A percentile compares a stretch with the other conserved stretches of the same genome.
phyloP scores from a whole-genome alignment of 2,113 vertebrate genomes.

The Columba janthina region DNA sequence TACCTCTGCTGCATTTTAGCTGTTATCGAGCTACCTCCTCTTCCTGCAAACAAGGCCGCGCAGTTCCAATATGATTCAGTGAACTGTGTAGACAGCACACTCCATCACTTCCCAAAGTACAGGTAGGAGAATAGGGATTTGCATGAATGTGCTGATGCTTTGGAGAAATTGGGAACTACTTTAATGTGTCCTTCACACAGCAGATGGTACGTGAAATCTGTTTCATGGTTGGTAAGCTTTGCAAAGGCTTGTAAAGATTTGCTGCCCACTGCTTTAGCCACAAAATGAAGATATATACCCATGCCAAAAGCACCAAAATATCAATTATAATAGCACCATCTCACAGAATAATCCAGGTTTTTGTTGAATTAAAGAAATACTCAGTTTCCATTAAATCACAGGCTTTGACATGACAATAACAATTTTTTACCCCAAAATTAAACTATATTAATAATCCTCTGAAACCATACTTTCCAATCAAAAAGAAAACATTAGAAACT shows the following conservation, averaged over 20 bases:
- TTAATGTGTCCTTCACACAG: conserved; percentile 57
- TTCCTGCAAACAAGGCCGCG: background rate
- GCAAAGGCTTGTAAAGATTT: conserved; percentile 51
- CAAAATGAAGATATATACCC: conserved; percentile 14
- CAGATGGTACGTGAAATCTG: conserved; percentile 68
- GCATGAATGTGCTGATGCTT: conserved; percentile 41
- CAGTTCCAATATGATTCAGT: background rate
- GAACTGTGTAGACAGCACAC: background rate
- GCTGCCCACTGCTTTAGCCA: conserved; percentile 2
- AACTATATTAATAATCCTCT: background rate
- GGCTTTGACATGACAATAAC: background rate
- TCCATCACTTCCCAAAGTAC: conserved; percentile 47
- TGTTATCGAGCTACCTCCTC: background rate
- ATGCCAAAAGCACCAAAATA: background rate
- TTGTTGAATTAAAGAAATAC: background rate
- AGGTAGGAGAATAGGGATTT: conserved; percentile 34
- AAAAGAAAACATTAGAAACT: background rate
- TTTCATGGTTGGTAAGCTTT: conserved; percentile 28
- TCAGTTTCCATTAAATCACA: background rate
- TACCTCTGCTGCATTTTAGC: background rate
- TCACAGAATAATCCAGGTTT: background rate
- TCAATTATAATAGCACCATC: background rate
- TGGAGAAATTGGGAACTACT: conserved; percentile 23
- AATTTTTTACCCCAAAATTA: background rate
- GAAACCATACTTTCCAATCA: background rate